phyloP scores from a whole-genome alignment of 2,113 vertebrate genomes.

The Myotis brandtii region DNA sequence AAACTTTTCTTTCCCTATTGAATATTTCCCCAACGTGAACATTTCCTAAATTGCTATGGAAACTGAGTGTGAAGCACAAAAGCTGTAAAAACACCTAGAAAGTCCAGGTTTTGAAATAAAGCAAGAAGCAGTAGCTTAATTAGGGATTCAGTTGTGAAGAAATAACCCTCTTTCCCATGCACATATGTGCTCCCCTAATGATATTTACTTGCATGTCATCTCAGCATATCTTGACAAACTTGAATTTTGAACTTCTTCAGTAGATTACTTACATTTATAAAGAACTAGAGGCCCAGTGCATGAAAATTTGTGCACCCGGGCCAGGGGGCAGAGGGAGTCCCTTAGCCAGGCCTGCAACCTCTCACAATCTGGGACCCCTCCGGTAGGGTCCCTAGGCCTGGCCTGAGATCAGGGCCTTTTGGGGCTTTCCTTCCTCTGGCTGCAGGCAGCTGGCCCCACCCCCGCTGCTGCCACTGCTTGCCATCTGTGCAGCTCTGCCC shows the following conservation, averaged over 20 bases:
- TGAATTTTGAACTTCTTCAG: not conserved
- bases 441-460: too few relatives aligned
- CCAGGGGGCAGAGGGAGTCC: too few relatives aligned
- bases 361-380: too few relatives aligned
- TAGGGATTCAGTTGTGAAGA: not conserved
- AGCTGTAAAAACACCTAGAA: slow-evolving; percentile 25
- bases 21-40: slow-evolving; percentile 54
- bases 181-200: not conserved
- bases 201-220: not conserved
- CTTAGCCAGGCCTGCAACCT: too few relatives aligned
- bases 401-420: too few relatives aligned
- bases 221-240: not conserved
- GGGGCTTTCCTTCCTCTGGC: too few relatives aligned
- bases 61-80: not conserved
- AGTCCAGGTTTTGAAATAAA: slow-evolving; percentile 19
- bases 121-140: not conserved
- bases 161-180: not conserved
- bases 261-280: not conserved
- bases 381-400: too few relatives aligned
- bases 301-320: too few relatives aligned
- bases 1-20: slow-evolving; percentile 42
- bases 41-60: slow-evolving; percentile 38
- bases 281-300: not conserved
- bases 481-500: too few relatives aligned
- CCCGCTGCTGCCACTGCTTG: too few relatives aligned